Evolutionary conservation across 2,888 invertebrate genomes (phyloP), one percentile per base, ranked within the genome.

Genomic region (Nineta flava): DNA sequence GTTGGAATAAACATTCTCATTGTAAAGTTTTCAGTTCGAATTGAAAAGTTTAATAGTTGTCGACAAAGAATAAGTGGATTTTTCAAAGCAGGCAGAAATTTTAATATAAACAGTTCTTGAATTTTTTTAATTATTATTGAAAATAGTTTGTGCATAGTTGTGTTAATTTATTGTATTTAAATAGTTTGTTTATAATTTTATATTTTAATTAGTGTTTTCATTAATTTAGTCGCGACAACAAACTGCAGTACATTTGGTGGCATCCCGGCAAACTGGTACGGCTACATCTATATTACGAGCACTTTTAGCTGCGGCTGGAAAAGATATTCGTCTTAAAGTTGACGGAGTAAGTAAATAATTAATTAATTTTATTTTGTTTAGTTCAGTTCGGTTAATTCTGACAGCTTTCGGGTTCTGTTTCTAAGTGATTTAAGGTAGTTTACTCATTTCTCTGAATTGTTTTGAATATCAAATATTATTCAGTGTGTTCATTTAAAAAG

Each of bases 171-270:
- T 15, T 43, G 10, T 9, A 13, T 2, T 4, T 43, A 16, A 16
- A 15, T 16, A 16, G 12, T 43, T 17, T 43, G n/a, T 19, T 7
- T 43, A 9, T 43, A 16, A 19, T 17, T 43, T 19, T 43, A 2
- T 43, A 40, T 26, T 26, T 26, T 26, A 26, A 16, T 31, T 31
- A 7, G 34, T 34, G 16, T 48, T 10, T 21, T 44, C 26, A n/a
- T 9, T 54, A 42, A 57, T 62, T 34, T 67, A 96, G 95, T 84
- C 91, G 53, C 85, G 87, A 54, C 83, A 88, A 59, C 95, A 96
- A 69, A 87, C 94, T 6, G 87, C 96, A 2, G 84, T 97, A 2
- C 99, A 99, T 71, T 73, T 96, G 65, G 95, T 95, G 53, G 92
- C 94, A 49, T 86, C 87, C 57, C 77, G 97, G 59, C 87, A 91